phyloP scores from a whole-genome alignment of 1,140 invertebrate genomes.

The Trichonephila inaurata region DNA sequence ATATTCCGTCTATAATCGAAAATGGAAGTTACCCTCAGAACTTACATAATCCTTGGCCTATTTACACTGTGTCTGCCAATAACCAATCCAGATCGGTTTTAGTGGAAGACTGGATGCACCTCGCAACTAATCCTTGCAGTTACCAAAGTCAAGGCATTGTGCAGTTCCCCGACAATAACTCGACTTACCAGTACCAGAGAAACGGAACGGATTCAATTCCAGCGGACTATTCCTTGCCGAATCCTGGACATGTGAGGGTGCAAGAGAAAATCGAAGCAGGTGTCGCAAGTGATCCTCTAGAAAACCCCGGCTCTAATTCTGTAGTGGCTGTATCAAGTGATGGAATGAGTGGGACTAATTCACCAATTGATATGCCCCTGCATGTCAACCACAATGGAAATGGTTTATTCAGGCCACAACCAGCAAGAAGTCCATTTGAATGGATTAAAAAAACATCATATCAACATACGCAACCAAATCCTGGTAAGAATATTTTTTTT shows the following conservation, averaged over 20 bases:
- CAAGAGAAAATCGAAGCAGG: constrained; percentile 20
- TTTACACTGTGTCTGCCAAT: not conserved
- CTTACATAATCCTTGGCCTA: not conserved
- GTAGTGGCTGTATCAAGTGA: constrained; percentile 79
- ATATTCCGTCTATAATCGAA: constrained; percentile 1
- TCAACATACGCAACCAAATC: constrained; percentile 90
- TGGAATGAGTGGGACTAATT: constrained; percentile 77
- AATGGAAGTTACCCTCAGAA: constrained; percentile 46
- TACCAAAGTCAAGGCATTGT: constrained; percentile 29
- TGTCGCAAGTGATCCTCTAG: not conserved
- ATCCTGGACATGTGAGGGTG: constrained; percentile 36
- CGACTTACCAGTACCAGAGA: constrained; percentile 25
- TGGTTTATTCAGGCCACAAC: constrained; percentile 83
- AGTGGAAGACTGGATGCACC: constrained; percentile 42
- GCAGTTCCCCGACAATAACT: not conserved
- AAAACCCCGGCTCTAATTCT: constrained; percentile 77
- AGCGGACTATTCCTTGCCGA: constrained; percentile 34
- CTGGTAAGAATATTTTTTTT: constrained; percentile 83
- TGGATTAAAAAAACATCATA: constrained; percentile 92
- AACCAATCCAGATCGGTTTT: not conserved
- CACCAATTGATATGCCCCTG: constrained; percentile 62
- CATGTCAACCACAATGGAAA: not conserved
- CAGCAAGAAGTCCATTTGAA: constrained; percentile 89
- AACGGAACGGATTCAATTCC: not conserved
- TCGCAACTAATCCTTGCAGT: not conserved